Base-by-base conservation (phyloP, 2,888 invertebrate genomes). In the Nematopogon swammerdamellus region DNA sequence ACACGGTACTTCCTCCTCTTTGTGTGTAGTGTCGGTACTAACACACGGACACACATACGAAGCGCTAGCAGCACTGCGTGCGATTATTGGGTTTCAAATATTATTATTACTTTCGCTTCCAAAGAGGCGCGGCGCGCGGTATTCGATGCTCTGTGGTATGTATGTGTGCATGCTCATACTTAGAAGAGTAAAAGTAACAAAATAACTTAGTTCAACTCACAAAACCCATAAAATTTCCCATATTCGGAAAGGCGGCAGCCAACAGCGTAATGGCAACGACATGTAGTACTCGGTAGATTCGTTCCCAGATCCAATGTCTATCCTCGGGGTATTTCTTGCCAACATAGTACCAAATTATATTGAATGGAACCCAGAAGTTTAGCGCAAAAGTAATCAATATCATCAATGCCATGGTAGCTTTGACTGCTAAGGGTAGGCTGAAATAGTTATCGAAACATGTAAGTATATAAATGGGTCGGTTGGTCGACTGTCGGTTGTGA, bases 301-400 rank as follows among this genome's bases (percentile, higher is more conserved):
- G 58, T 54, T 77, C 76, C 74, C 75, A 77, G 0, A 76, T 50
- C 70, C 72, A 74, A 52, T 72, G 63, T 19, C 57, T 66, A 43
- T 62, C 63, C 0, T 64, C 59, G 3, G 67, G 60, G 44, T 76
- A 71, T 48, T 59, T 67, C 56, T 66, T 67, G 1, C 67, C 60
- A 4, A 76, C 55, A 54, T 79, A 79, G 52, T 70, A 59, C 77
- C 77, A 77, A 1, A 73, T 72, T 16, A 79, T 58, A 54, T 76
- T 75, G 58, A 79, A 79, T 0, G 77, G 77, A 0, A 75, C 75
- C 75, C 75, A 79, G 58, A 72, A 79, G 56, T 76, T 77, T 0
- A 79, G 59, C 0, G 74, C 76, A 14, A 73, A 77, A 0, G 77
- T 79, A 14, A 76, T 64, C 53, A 72, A 76, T n/a, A 77, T 76